Evolutionary conservation across 2,113 vertebrate species (phyloP).

Genomic region (Herpetotheres cachinnans): DNA sequence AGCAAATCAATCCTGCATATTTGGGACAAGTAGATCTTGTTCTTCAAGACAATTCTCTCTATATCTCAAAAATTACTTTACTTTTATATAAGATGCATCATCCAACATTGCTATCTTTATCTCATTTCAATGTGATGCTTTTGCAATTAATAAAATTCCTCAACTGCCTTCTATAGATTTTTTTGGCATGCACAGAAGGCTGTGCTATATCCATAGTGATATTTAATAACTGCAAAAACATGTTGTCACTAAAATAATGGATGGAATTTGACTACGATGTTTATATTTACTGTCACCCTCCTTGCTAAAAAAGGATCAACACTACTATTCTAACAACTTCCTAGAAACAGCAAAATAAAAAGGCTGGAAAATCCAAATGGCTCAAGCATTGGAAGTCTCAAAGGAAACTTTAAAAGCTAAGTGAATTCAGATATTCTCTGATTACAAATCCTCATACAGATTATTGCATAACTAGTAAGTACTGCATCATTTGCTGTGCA

Average conservation of each 20-base stretch:
- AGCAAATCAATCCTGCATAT: background rate
- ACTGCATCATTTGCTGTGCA: background rate
- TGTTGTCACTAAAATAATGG: constrained; percentile 34
- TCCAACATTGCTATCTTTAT: background rate
- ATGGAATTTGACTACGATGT: background rate
- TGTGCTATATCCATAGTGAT: background rate
- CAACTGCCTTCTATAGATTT: background rate
- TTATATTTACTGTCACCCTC: constrained; percentile 23
- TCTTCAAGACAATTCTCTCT: background rate
- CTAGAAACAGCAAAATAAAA: background rate
- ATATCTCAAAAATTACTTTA: background rate
- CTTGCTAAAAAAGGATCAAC: background rate
- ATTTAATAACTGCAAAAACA: constrained; percentile 24
- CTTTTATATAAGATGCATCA: constrained; percentile 6
- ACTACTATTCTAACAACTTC: background rate
- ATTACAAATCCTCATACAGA: background rate
- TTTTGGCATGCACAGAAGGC: background rate
- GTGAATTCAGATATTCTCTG: background rate
- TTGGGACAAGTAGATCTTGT: background rate
- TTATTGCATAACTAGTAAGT: background rate
- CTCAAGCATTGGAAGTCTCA: background rate
- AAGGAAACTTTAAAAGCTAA: background rate
- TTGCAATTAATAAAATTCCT: constrained; percentile 33
- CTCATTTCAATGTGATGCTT: background rate
- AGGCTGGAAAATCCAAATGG: background rate